Percentiles rank a stretch among this genome's conserved stretches.
phyloP scores from a whole-genome alignment of 1,140 invertebrate species.

The Drosophila ercepeae region DNA sequence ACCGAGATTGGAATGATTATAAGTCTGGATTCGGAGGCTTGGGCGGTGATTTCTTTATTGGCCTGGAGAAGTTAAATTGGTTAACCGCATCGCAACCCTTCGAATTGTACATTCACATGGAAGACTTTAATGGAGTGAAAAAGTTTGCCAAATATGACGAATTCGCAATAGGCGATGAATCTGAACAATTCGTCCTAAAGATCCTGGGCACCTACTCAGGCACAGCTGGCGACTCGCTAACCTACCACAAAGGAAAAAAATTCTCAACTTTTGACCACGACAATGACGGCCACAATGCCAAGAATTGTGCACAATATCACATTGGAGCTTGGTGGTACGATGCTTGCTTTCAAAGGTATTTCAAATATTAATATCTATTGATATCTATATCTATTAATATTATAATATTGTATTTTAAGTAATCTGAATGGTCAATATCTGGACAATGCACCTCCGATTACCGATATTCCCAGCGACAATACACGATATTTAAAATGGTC shows the following conservation, averaged over 20 bases:
- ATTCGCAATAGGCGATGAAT: slow-evolving; percentile 30
- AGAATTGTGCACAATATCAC: slow-evolving; percentile 20
- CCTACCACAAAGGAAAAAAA: slow-evolving; percentile 1
- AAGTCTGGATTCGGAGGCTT: slow-evolving; percentile 86
- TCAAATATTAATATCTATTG: neutral
- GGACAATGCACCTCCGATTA: neutral
- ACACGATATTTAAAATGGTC: neutral
- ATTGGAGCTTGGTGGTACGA: slow-evolving; percentile 41
- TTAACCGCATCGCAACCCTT: slow-evolving; percentile 12
- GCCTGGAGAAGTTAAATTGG: slow-evolving; percentile 85
- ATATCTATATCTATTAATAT: neutral
- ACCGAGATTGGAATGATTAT: slow-evolving; percentile 86
- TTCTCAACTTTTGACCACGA: slow-evolving; percentile 44
- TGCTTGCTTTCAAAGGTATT: neutral
- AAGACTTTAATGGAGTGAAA: neutral
- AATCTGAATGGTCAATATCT: slow-evolving; percentile 26
- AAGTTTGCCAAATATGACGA: slow-evolving; percentile 40
- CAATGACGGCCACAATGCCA: neutral
- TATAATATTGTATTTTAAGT: slow-evolving; percentile 1
- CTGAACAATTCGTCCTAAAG: slow-evolving; percentile 12
- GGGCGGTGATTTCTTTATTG: slow-evolving; percentile 86
- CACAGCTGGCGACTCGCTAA: slow-evolving; percentile 33
- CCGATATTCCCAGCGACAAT: neutral
- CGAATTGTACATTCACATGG: slow-evolving; percentile 37
- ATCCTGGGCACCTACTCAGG: slow-evolving; percentile 19